phyloP scores from a whole-genome alignment of 2,113 vertebrate species.

The Cephalophus harveyi region DNA sequence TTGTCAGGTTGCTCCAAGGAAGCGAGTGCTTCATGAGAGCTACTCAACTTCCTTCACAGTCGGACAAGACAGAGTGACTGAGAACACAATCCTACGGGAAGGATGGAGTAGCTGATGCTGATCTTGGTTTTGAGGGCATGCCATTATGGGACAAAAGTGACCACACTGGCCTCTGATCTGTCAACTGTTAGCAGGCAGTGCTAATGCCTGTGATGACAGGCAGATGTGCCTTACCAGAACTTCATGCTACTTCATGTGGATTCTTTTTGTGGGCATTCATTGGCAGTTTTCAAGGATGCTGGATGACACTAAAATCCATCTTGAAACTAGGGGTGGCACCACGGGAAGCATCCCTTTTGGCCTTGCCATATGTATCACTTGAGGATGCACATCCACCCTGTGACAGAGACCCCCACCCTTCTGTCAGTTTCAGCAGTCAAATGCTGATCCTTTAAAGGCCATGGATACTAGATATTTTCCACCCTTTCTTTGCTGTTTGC shows the following conservation, averaged over 20 bases:
- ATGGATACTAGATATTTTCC: neutral
- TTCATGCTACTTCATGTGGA: neutral
- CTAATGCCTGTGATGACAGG: neutral
- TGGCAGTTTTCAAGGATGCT: slow-evolving; percentile 30
- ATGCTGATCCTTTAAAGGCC: slow-evolving; percentile 1
- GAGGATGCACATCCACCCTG: neutral
- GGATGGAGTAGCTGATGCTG: neutral
- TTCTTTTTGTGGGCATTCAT: neutral
- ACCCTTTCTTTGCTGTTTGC: slow-evolving; percentile 22
- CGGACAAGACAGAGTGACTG: neutral
- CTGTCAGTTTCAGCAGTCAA: neutral
- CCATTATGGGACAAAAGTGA: neutral
- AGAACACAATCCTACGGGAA: neutral
- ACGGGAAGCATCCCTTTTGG: neutral
- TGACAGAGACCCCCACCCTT: neutral
- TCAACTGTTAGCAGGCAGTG: neutral
- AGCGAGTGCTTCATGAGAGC: neutral
- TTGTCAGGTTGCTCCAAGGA: neutral
- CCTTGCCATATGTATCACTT: neutral
- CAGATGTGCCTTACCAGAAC: neutral
- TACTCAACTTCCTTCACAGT: neutral
- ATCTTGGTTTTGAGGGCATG: neutral
- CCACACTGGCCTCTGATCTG: neutral
- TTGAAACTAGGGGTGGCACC: neutral
- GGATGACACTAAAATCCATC: neutral